Evolutionary conservation across 2,888 invertebrate genomes (phyloP).

Genomic region (Sinopyrophorus schimmeli): DNA sequence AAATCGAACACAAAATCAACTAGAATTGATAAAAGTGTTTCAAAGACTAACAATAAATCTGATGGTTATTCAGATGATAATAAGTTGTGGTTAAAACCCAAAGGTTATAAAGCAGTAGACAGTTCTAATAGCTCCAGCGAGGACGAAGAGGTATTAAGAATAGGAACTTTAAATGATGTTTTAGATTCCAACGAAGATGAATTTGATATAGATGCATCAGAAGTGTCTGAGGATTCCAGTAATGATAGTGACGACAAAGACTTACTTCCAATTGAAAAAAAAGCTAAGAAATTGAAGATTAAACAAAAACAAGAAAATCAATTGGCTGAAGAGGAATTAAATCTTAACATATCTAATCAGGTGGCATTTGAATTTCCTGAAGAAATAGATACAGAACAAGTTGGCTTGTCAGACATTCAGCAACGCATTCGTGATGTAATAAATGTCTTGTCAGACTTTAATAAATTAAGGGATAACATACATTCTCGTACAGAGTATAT

Average conservation of each 20-base stretch:
- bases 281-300: constrained; percentile 75
- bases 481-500: constrained; percentile 82
- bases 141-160: constrained; percentile 42
- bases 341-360: constrained; percentile 76
- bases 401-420: constrained; percentile 80
- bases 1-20: no score
- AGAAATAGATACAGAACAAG: constrained; percentile 71
- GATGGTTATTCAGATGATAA: constrained; percentile 67
- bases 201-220: constrained; percentile 48
- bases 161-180: constrained; percentile 46
- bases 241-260: constrained; percentile 62
- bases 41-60: neutral
- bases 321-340: constrained; percentile 80
- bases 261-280: constrained; percentile 84
- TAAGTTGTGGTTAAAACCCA: constrained; percentile 70
- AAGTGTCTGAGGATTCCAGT: constrained; percentile 48
- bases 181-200: constrained; percentile 44
- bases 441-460: constrained; percentile 79
- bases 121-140: constrained; percentile 47
- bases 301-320: constrained; percentile 71
- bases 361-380: constrained; percentile 81
- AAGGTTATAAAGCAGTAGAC: constrained; percentile 47
- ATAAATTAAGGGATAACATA: constrained; percentile 65
- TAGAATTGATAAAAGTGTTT: no score
- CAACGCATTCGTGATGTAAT: constrained; percentile 88